Conservation (phyloP, 2,797 vertebrate genomes). For the Scomberomorus guttatus region DNA sequence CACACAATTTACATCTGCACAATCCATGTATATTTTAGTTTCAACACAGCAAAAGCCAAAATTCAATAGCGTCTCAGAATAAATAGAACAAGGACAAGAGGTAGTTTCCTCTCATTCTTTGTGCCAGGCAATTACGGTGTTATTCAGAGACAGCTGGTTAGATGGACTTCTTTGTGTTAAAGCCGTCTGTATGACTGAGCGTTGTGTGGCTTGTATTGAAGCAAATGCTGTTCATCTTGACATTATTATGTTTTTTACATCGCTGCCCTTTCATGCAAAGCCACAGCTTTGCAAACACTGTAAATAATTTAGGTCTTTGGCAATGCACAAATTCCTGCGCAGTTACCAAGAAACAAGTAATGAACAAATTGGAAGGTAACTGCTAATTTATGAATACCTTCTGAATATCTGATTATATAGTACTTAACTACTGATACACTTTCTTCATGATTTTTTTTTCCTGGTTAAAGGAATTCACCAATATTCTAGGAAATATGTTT, state of each 20-base stretch:
- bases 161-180: slow-evolving; percentile 47
- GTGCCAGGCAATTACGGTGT: slow-evolving; percentile 52
- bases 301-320: slow-evolving; percentile 7
- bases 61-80: slow-evolving; percentile 25
- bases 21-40: slow-evolving; percentile 15
- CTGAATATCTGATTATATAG: too few species aligned
- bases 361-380: too few species aligned
- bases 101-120: slow-evolving; percentile 33
- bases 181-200: slow-evolving; percentile 26
- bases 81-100: slow-evolving; percentile 30
- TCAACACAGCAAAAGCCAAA: slow-evolving; percentile 18
- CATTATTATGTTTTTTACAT: slow-evolving; percentile 31
- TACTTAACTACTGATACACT: not conserved
- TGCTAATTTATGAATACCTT: too few species aligned
- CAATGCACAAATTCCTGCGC: not conserved
- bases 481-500: not conserved
- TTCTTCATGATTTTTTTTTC: not conserved
- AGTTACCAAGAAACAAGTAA: slow-evolving; percentile 1
- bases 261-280: slow-evolving; percentile 29
- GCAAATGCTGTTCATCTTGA: slow-evolving; percentile 29
- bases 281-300: not conserved
- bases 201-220: slow-evolving; percentile 10
- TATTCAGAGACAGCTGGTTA: slow-evolving; percentile 46
- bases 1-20: not conserved
- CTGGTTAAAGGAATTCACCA: not conserved